Evolutionary conservation across 92 coral and sea anemone species (phyloP).

Genomic region (Parazoanthus atlanticus): DNA sequence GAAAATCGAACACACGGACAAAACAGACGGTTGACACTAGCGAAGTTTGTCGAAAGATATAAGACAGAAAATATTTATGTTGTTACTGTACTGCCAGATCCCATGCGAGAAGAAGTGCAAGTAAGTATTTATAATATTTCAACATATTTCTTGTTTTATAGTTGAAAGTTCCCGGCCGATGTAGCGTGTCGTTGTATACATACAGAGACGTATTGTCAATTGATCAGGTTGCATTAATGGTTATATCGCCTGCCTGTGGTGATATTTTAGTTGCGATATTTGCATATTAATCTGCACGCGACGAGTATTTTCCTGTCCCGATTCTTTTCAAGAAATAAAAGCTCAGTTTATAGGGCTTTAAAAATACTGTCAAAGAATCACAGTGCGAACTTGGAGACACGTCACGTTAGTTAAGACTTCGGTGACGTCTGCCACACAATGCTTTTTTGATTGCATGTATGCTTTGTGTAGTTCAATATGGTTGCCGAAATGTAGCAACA

Average conservation of each 20-base stretch:
- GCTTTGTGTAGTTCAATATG: too few relatives aligned
- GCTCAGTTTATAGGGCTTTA: too few relatives aligned
- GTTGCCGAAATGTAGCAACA: too few relatives aligned
- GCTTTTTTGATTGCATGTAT: too few relatives aligned
- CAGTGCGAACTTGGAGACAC: too few relatives aligned
- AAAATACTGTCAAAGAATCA: too few relatives aligned
- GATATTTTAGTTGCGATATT: too few relatives aligned
- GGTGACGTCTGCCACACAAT: too few relatives aligned
- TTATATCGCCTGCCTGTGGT: not conserved
- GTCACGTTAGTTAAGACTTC: too few relatives aligned
- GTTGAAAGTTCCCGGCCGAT: not conserved
- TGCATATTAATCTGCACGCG: too few relatives aligned
- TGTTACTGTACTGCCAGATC: constrained; percentile 95
- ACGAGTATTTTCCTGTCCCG: too few relatives aligned
- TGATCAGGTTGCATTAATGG: not conserved
- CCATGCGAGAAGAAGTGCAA: constrained; percentile 94
- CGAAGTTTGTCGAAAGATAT: constrained; percentile 81
- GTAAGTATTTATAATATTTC: constrained; percentile 41
- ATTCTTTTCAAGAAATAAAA: too few relatives aligned
- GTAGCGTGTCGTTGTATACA: not conserved
- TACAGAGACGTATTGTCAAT: not conserved
- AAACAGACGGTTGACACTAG: constrained; percentile 66
- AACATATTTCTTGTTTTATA: not conserved
- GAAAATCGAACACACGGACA: constrained; percentile 88
- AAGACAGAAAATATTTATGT: constrained; percentile 77